Evolutionary conservation across 2,888 invertebrate species (phyloP).

Genomic region (Ormia ochracea): DNA sequence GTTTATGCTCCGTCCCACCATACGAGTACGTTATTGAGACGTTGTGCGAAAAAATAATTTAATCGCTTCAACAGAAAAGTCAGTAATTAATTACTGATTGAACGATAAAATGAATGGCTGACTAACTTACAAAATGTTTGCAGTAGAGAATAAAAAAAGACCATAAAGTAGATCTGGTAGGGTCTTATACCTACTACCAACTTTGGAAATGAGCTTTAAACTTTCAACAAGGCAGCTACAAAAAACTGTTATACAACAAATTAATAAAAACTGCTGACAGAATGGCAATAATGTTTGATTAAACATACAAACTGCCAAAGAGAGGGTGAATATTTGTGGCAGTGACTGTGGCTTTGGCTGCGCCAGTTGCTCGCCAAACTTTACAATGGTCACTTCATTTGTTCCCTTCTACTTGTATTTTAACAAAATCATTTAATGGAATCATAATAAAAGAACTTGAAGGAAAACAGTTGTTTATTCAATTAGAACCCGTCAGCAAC

Average conservation of each 20-base stretch:
- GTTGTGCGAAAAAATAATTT: slow-evolving; percentile 28
- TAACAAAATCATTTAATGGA: background rate
- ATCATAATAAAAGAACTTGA: background rate
- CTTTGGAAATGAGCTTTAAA: background rate
- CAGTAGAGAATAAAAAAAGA: background rate
- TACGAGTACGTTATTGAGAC: slow-evolving; percentile 27
- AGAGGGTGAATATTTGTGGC: background rate
- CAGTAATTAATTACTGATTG: slow-evolving; percentile 58
- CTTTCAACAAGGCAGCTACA: background rate
- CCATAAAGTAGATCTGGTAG: background rate
- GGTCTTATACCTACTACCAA: background rate
- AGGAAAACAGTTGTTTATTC: slow-evolving; percentile 40
- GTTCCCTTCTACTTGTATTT: background rate
- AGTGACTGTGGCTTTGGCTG: background rate
- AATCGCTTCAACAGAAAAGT: slow-evolving; percentile 48
- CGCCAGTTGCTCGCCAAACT: slow-evolving; percentile 10
- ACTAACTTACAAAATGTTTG: slow-evolving; percentile 21
- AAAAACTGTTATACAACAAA: background rate
- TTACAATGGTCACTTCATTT: slow-evolving; percentile 40
- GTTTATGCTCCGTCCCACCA: background rate
- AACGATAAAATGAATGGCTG: slow-evolving; percentile 35
- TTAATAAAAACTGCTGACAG: slow-evolving; percentile 2
- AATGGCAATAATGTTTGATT: background rate
- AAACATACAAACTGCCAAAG: background rate
- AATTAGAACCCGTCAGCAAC: slow-evolving; percentile 39